Conservation (phyloP, 2,113 vertebrate species). For the Daboia siamensis region DNA sequence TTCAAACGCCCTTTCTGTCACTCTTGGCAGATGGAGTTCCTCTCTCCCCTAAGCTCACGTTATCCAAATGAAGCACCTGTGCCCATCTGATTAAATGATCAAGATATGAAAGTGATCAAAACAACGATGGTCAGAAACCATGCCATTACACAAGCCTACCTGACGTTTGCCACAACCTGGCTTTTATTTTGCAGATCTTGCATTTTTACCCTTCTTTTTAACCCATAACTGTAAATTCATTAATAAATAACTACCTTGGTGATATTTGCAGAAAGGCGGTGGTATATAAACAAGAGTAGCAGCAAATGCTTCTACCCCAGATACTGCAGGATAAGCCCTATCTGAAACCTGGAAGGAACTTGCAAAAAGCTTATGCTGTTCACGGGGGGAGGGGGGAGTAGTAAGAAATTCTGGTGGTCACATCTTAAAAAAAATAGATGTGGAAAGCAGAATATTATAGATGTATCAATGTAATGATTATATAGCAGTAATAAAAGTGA, state of each 20-base stretch:
- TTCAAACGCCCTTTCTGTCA: neutral
- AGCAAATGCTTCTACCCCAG: neutral
- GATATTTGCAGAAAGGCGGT: neutral
- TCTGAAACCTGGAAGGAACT: neutral
- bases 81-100: neutral
- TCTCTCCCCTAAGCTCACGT: neutral
- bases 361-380: neutral
- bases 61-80: neutral
- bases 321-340: no score
- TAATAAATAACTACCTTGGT: neutral
- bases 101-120: neutral
- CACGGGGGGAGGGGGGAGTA: neutral
- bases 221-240: neutral
- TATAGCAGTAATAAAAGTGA: neutral
- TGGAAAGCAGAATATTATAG: neutral
- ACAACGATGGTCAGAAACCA: neutral
- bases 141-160: neutral
- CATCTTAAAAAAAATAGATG: neutral
- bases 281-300: neutral
- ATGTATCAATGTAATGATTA: neutral
- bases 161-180: neutral
- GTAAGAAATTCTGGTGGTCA: no score
- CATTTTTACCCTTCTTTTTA: neutral
- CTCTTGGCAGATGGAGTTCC: neutral
- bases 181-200: neutral